Percentiles rank a stretch among this genome's conserved stretches.
phyloP scores from a whole-genome alignment of 2,888 invertebrate species.

The Caenorhabditis afra region DNA sequence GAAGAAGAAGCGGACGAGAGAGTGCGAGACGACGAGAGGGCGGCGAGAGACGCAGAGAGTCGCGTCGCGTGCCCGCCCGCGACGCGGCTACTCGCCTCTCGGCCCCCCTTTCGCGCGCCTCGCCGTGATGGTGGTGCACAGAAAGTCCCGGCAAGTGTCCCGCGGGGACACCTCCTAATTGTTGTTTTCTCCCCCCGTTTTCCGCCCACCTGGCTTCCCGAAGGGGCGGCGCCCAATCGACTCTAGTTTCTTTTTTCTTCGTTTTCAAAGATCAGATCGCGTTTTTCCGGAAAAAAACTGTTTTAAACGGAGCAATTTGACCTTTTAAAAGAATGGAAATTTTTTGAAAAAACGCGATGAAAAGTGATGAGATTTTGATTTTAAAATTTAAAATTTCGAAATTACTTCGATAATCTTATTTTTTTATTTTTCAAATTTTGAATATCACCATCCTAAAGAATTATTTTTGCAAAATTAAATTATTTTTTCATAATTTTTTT shows the following conservation, averaged over 20 bases:
- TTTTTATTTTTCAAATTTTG: neutral
- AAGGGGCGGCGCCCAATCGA: no score
- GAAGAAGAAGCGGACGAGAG: conserved; percentile 20
- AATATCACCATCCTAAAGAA: neutral
- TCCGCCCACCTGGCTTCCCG: no score
- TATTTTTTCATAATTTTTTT: neutral
- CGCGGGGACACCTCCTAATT: neutral
- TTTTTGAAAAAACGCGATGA: conserved; percentile 3
- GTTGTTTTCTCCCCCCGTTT: no score
- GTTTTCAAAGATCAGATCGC: no score
- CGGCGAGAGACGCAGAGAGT: conserved; percentile 26
- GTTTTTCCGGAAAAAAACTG: no score
- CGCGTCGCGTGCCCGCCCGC: conserved; percentile 54
- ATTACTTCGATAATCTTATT: no score
- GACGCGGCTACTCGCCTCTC: conserved; percentile 28
- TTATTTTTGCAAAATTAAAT: neutral
- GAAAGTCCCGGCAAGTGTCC: no score
- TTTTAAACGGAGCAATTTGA: no score
- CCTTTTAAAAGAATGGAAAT: no score
- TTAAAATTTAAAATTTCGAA: neutral
- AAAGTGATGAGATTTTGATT: neutral
- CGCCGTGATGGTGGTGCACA: no score
- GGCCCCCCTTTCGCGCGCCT: conserved; percentile 5
- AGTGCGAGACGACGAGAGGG: conserved; percentile 28
- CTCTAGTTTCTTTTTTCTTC: no score